A percentile compares a stretch with the other conserved stretches of the same genome.
Evolutionary conservation across 2,113 vertebrate genomes (phyloP).

Genomic region (Dicaeum eximium): DNA sequence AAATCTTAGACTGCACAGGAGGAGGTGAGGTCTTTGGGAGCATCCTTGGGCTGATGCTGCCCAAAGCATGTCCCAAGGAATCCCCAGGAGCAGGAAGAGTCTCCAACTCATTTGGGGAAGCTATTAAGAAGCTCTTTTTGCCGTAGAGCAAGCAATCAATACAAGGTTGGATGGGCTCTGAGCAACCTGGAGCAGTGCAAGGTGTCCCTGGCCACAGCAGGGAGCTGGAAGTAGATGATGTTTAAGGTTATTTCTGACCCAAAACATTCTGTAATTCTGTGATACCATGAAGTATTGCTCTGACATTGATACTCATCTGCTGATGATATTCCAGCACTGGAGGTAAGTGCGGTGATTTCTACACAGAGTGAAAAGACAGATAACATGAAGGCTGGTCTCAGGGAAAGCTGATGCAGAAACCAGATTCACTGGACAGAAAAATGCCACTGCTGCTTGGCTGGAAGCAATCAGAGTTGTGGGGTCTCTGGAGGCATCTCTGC

Average conservation of each 20-base stretch:
- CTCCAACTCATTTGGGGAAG: neutral
- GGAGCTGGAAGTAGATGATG: neutral
- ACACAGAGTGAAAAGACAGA: neutral
- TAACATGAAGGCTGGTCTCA: neutral
- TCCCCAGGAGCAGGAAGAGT: accelerated
- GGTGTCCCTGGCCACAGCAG: neutral
- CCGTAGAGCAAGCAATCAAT: neutral
- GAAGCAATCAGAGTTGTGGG: neutral
- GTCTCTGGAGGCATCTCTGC: constrained; percentile 1
- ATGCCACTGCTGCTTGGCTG: neutral
- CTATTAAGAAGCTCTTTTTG: neutral
- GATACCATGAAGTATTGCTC: neutral
- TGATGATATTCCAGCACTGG: neutral
- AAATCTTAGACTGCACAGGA: neutral
- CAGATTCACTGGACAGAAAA: neutral
- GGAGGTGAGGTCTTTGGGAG: neutral
- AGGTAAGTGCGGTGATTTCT: accelerated
- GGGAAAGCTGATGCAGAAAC: constrained; percentile 27
- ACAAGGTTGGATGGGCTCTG: neutral
- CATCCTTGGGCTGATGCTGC: neutral
- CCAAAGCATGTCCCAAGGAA: neutral
- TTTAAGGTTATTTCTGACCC: neutral
- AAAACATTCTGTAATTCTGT: neutral
- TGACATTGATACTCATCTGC: neutral
- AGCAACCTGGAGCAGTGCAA: neutral